Base-by-base conservation (phyloP, 1,140 invertebrate genomes). In the Daktulosphaira vitifoliae region DNA sequence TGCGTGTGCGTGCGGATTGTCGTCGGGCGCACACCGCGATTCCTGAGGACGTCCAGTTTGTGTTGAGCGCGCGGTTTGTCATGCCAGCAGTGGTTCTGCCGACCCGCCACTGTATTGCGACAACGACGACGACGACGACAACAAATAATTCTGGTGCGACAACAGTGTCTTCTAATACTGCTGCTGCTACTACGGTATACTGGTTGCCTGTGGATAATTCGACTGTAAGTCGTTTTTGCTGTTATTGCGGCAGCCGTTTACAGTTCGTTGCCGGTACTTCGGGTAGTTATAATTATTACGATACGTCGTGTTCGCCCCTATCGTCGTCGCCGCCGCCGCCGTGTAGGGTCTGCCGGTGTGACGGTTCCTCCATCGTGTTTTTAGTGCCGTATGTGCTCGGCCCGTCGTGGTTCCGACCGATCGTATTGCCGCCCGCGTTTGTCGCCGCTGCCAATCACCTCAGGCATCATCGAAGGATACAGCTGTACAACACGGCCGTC, bases 31-130 rank as follows among this genome's bases (percentile, higher is more conserved):
- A 26, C 56, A n/a, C 42, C 56, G 56, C 42, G 56, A 62, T 46
- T 48, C 56, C 56, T 23, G 42, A 62, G 56, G 56, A n/a, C 56
- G 26, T 22, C 56, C 56, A 62, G 56, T 62, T 62, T 39, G 56
- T 62, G 56, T 62, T 22, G 56, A 62, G 56, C 56, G 56, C 42
- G 56, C 56, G 56, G 56, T 62, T 48, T 62, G 56, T 62, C 56
- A 62, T 62, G 56, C 56, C 56, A 62, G 56, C 56, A 62, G 56
- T 62, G 56, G 56, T 62, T 33, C 38, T 62, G 7, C 42, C 56
- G 42, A 46, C 56, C n/a, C 39, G 15, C 54, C 54, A 59, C 54
- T 44, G 54, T 59, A 44, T 44, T 42, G 54, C 54, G 42, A 38
- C 52, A 39, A 39, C 52, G 29, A 52, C 29, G 16, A 37, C 50